Conservation (phyloP, 2,113 vertebrate genomes). For the Hypocryptadius cinnamomeus region DNA sequence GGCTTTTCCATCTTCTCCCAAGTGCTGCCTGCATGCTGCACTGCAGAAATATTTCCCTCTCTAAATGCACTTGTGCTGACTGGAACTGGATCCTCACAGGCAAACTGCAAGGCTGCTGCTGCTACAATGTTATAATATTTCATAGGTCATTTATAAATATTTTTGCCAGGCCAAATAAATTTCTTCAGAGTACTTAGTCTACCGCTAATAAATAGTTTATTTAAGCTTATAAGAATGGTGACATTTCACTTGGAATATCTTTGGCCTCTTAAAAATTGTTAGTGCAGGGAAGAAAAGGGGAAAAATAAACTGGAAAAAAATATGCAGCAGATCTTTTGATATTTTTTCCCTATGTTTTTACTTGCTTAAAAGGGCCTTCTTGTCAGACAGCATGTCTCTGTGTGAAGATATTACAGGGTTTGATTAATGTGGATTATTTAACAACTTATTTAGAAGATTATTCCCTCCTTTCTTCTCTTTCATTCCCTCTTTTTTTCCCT, state of each 20-base stretch:
- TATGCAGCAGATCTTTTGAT: neutral
- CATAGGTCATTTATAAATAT: conserved; percentile 39
- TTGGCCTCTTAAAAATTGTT: conserved; percentile 17
- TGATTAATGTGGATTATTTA: neutral
- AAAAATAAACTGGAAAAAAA: conserved; percentile 32
- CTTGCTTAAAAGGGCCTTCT: neutral
- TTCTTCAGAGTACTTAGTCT: conserved; percentile 10
- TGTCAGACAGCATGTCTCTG: neutral
- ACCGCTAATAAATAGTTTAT: conserved; percentile 41
- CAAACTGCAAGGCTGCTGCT: neutral
- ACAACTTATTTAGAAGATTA: neutral
- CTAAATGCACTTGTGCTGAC: neutral
- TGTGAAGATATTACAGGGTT: neutral
- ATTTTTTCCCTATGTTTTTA: neutral
- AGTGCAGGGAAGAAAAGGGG: neutral
- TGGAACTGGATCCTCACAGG: neutral
- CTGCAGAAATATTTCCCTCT: neutral
- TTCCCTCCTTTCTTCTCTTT: neutral
- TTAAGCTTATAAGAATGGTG: conserved; percentile 30
- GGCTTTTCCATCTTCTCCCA: neutral
- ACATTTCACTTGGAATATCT: conserved; percentile 23
- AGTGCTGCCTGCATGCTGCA: neutral
- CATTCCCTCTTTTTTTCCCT: neutral
- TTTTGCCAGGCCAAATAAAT: conserved; percentile 36
- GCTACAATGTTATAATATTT: conserved; percentile 36